Evolutionary conservation across 2,113 vertebrate species (phyloP).

Genomic region (Puma concolor): DNA sequence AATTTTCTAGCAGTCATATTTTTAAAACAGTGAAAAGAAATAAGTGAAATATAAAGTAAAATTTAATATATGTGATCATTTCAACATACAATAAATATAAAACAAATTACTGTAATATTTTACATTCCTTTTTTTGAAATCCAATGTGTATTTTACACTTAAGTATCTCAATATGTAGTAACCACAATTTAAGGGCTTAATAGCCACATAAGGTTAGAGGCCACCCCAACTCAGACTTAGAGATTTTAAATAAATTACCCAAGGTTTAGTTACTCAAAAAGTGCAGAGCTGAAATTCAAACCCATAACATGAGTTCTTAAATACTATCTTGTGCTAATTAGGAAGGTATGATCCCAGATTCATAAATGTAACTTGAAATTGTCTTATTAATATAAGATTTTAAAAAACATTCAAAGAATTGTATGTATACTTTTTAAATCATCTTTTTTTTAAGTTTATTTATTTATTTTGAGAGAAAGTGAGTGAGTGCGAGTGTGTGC

Average conservation of each 20-base stretch:
- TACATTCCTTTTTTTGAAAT: not conserved
- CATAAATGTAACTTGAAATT: not conserved
- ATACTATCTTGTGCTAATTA: not conserved
- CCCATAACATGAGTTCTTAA: not conserved
- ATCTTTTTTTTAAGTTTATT: no score
- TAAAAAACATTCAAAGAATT: not conserved
- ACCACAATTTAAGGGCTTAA: not conserved
- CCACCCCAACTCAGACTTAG: not conserved
- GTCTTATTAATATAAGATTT: not conserved
- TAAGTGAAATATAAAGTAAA: not conserved
- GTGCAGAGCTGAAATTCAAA: not conserved
- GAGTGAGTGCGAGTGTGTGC: no score
- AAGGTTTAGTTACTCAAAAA: not conserved
- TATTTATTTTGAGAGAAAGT: no score
- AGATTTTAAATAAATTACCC: not conserved
- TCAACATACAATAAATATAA: not conserved
- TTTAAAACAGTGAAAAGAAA: not conserved
- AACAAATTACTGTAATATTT: not conserved
- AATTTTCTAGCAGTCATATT: not conserved
- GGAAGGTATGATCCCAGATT: not conserved
- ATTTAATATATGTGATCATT: not conserved
- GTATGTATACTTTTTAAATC: not conserved
- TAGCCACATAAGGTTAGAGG: not conserved
- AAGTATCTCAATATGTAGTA: not conserved
- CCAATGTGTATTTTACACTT: not conserved